Percentiles rank a stretch among this genome's conserved stretches.
Evolutionary conservation across 35 echinoderm and acorn worm species (phyloP).

Genomic region (Stichopus chloronotus): DNA sequence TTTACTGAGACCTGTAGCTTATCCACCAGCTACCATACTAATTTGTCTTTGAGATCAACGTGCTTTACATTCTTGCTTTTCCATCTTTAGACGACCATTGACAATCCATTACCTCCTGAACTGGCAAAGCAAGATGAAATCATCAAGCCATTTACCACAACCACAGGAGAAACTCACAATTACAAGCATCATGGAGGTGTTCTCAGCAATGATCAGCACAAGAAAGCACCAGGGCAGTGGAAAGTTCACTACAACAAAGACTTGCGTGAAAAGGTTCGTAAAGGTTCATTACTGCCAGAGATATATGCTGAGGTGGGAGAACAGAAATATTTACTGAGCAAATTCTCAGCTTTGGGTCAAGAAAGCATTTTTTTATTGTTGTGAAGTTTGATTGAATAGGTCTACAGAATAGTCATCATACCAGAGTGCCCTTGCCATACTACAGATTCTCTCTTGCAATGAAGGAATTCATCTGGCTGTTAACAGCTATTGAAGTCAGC

Average conservation of each 20-base stretch:
- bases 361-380: too few relatives aligned
- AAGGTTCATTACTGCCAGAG: background rate
- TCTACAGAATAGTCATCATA: too few relatives aligned
- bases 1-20: too few relatives aligned
- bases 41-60: too few relatives aligned
- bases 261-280: slow-evolving; percentile 88
- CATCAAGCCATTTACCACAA: slow-evolving; percentile 94
- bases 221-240: slow-evolving; percentile 94
- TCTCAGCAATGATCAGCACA: slow-evolving; percentile 74
- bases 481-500: too few relatives aligned
- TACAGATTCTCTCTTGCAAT: too few relatives aligned
- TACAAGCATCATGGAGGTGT: slow-evolving; percentile 87
- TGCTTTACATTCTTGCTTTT: background rate
- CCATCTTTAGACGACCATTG: slow-evolving; percentile 82
- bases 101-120: slow-evolving; percentile 91
- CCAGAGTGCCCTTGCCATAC: too few relatives aligned
- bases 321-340: too few relatives aligned
- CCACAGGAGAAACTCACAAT: slow-evolving; percentile 88
- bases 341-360: too few relatives aligned
- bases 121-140: slow-evolving; percentile 99
- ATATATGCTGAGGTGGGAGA: background rate
- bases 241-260: slow-evolving; percentile 95
- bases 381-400: too few relatives aligned
- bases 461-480: too few relatives aligned
- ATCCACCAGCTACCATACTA: too few relatives aligned